These are phyloP conservation scores for Andrena marginata DNA, from an alignment of 2,888 invertebrate genomes.

Conservation along the genomic window DNA sequence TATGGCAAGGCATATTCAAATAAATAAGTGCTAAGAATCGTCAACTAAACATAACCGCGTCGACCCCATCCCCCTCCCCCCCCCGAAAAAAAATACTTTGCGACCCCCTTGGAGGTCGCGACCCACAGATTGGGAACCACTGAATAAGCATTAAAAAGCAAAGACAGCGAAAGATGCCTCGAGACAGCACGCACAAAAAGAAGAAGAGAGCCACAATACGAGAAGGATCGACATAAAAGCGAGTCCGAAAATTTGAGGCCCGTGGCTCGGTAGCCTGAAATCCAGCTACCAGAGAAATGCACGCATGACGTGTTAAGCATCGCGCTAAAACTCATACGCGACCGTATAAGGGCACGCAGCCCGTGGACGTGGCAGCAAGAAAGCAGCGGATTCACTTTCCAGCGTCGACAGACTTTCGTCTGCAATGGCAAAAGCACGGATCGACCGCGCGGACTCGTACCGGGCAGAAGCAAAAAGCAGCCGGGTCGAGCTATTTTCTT, in stretches of 20 bases:
- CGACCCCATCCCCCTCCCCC: too few species aligned
- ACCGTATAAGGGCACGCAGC: neutral
- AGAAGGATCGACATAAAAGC: neutral
- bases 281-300: constrained; percentile 12
- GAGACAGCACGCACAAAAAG: neutral
- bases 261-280: neutral
- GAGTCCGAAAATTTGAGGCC: neutral
- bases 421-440: constrained; percentile 4
- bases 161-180: too few species aligned
- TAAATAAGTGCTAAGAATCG: too few species aligned
- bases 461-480: constrained; percentile 72
- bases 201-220: neutral
- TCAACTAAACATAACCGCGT: too few species aligned
- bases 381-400: constrained; percentile 59
- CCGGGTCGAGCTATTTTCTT: constrained; percentile 82
- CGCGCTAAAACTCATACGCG: neutral
- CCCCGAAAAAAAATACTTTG: too few species aligned
- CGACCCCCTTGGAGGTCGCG: too few species aligned
- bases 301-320: constrained; percentile 14
- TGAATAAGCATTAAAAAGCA: too few species aligned
- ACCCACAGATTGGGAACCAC: too few species aligned
- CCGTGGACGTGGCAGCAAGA: constrained; percentile 35
- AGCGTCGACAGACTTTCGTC: constrained; percentile 50
- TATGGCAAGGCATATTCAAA: too few species aligned
- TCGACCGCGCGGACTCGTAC: constrained; percentile 46